phyloP scores from a whole-genome alignment of 2,113 vertebrate genomes.

The Heliornis fulica region DNA sequence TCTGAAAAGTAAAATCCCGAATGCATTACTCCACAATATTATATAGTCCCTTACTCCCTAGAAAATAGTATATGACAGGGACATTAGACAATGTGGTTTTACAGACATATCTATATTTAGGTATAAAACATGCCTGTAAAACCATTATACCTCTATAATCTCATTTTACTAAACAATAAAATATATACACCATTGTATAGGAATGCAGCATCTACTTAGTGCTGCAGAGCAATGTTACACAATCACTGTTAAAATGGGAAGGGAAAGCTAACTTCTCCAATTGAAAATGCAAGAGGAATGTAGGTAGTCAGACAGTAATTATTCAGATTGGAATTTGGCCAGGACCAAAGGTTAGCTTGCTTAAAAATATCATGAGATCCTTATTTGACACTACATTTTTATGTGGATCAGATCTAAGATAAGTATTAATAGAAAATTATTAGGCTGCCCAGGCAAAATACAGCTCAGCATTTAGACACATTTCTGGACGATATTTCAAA shows the following conservation, averaged over 20 bases:
- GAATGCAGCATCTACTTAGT: not conserved
- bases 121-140: conserved; percentile 42
- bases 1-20: not conserved
- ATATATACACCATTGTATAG: not conserved
- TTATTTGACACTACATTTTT: conserved; percentile 59
- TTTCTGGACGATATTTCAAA: conserved; percentile 15
- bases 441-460: conserved; percentile 20
- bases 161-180: conserved; percentile 23
- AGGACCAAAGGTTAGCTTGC: conserved; percentile 55
- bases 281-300: conserved; percentile 43
- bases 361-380: conserved; percentile 54
- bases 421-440: conserved; percentile 59
- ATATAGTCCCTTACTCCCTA: not conserved
- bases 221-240: conserved; percentile 38
- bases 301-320: conserved; percentile 54
- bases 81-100: conserved; percentile 8
- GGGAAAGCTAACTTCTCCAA: conserved; percentile 20
- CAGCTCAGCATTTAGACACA: conserved; percentile 39
- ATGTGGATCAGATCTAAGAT: conserved; percentile 23
- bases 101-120: conserved; percentile 31
- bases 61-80: not conserved
- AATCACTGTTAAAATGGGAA: conserved; percentile 26
- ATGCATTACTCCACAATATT: not conserved
- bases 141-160: conserved; percentile 1
- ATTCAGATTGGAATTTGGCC: conserved; percentile 57